Conservation (phyloP, 2,888 invertebrate genomes). For the Eurytoma californica region DNA sequence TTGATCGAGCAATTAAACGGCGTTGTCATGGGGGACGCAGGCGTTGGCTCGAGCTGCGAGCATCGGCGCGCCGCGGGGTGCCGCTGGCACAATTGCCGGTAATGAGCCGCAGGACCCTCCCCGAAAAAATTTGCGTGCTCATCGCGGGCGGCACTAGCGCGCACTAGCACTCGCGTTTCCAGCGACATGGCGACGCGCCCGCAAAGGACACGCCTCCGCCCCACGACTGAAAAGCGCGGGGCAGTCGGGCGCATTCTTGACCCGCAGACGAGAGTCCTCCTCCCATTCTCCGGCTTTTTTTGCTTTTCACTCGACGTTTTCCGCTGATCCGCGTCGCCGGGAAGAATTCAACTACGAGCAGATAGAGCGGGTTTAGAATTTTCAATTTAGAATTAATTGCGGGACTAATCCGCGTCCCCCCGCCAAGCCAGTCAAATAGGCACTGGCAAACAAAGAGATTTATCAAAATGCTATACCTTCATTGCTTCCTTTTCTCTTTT, state of each 20-base stretch:
- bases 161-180: not conserved
- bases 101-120: conserved; percentile 69
- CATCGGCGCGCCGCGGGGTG: conserved; percentile 62
- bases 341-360: conserved; percentile 16
- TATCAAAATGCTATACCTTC: too few species aligned
- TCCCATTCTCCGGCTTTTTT: not conserved
- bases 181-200: conserved; percentile 43
- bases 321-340: not conserved
- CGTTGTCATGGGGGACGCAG: conserved; percentile 69
- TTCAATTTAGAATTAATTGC: not conserved
- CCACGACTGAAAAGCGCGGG: not conserved
- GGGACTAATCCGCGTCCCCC: too few species aligned
- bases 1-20: conserved; percentile 74
- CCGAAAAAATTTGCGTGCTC: conserved; percentile 68
- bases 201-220: conserved; percentile 32
- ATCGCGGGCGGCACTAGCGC: conserved; percentile 55
- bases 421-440: too few species aligned
- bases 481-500: too few species aligned
- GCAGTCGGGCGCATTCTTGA: conserved; percentile 9
- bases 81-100: conserved; percentile 72
- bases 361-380: not conserved
- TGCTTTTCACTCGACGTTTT: not conserved
- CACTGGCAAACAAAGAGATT: too few species aligned
- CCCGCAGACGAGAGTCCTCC: too few species aligned
- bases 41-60: conserved; percentile 62